Evolutionary conservation across 1,140 invertebrate species (phyloP), one percentile per base, ranked within the genome.

Genomic region (Scaptomyza montana): DNA sequence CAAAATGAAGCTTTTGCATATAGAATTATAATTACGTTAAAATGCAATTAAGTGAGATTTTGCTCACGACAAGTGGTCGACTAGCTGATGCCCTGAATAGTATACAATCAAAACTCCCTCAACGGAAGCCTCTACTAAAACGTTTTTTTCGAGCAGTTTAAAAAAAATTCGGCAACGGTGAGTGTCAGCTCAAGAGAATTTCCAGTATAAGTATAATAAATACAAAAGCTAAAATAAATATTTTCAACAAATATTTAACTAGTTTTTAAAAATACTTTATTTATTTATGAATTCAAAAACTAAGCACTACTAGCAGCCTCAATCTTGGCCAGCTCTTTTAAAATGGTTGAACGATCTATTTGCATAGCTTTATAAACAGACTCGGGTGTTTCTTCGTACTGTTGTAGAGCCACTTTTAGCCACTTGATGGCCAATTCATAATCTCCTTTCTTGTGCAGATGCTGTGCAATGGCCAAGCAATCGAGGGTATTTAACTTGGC

Each of bases 381-480:
- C 13, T 86, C 51, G 5, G 76, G 25, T 0, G 46, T 61, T 6
- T 59, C 39, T 0, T 71, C 63, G 10, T 66, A 77, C 28, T 30
- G 66, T 1, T 74, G 33, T 8, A 81, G 16, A 1, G 81, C 68
- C 5, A 81, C 6, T 10, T 55, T 33, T 0, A 75, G 30, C 81
- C 81, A 85, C 6, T 50, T 55, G 9, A 13, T 5, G 0, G 78
- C 59, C 10, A 2, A 7, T 0, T 46, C 19, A 1, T 43, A 6
- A 3, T 77, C 21, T 0, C 59, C 16, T 4, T 41, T 21, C 0
- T 25, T 7, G 1, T 39, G 6, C 16, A 80, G 21, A 28, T 74
- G 50, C n/a, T 8, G 46, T 6, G 50, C 77, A 59, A 85, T 5
- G 9, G 50, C 51, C 0, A 81, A 9, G 21, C 78, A 85, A 36